Evolutionary conservation across 2,888 invertebrate genomes (phyloP).

Genomic region (Cantharis rufa): DNA sequence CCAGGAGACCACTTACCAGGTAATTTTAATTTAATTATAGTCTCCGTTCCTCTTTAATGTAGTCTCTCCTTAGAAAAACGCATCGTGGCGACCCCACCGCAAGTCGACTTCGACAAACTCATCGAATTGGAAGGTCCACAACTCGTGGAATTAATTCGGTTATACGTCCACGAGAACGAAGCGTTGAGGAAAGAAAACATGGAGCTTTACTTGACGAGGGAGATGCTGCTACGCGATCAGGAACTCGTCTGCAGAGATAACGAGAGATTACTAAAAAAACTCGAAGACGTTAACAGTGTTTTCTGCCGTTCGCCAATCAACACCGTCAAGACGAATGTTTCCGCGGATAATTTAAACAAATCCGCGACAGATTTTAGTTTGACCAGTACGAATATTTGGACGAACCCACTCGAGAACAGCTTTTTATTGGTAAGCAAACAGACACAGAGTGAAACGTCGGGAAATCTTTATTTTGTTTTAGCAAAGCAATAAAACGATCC

Average conservation of each 20-base stretch:
- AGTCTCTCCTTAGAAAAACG: conserved; percentile 42
- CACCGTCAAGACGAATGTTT: conserved; percentile 74
- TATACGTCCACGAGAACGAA: conserved; percentile 83
- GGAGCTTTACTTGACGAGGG: conserved; percentile 79
- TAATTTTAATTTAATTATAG: not conserved
- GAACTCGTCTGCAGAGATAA: conserved; percentile 90
- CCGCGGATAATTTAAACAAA: conserved; percentile 56
- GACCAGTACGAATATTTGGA: conserved; percentile 68
- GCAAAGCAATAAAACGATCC: conserved; percentile 34
- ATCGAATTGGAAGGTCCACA: conserved; percentile 78
- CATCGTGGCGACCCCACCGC: conserved; percentile 52
- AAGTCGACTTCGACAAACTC: conserved; percentile 72
- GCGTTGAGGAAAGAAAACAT: conserved; percentile 81
- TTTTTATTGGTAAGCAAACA: conserved; percentile 49
- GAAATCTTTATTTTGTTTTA: conserved; percentile 9
- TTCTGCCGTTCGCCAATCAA: conserved; percentile 84
- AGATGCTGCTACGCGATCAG: conserved; percentile 83
- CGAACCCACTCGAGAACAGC: conserved; percentile 63
- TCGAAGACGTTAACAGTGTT: conserved; percentile 86
- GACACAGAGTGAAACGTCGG: too few relatives aligned
- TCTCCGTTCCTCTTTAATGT: not conserved
- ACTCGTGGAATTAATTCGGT: conserved; percentile 79
- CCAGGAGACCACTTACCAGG: conserved; percentile 55
- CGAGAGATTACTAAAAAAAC: conserved; percentile 81
- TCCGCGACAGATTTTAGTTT: conserved; percentile 46